A percentile compares a stretch with the other conserved stretches of the same genome.
Evolutionary conservation across 2,888 invertebrate species (phyloP).

Genomic region (Xestia rhomboidea): DNA sequence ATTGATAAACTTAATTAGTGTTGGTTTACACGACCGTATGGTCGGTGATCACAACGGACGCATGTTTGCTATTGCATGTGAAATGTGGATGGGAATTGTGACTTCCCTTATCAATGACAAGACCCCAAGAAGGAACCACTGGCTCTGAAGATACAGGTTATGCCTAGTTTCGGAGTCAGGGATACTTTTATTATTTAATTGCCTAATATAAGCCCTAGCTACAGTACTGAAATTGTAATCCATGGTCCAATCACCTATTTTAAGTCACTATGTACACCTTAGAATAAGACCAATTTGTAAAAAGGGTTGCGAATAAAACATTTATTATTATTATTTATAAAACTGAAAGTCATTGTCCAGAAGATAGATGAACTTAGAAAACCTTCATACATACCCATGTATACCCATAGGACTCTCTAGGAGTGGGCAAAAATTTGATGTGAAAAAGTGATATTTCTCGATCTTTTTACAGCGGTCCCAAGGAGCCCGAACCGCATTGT

Average conservation of each 20-base stretch:
- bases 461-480: constrained; percentile 68
- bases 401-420: neutral
- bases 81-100: neutral
- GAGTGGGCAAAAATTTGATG: neutral
- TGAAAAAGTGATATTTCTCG: neutral
- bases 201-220: too few relatives aligned
- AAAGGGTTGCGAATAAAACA: too few relatives aligned
- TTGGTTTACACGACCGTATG: neutral
- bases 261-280: too few relatives aligned
- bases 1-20: neutral
- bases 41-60: neutral
- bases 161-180: too few relatives aligned
- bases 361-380: neutral
- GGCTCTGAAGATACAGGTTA: too few relatives aligned
- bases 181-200: too few relatives aligned
- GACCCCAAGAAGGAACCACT: too few relatives aligned
- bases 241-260: too few relatives aligned
- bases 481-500: constrained; percentile 71
- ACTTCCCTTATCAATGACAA: too few relatives aligned
- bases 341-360: neutral
- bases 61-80: neutral
- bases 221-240: too few relatives aligned
- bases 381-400: neutral
- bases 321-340: neutral
- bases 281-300: too few relatives aligned